Percentiles rank a stretch among this genome's conserved stretches.
phyloP scores from a whole-genome alignment of 2,888 invertebrate genomes.

The Diadromus collaris region DNA sequence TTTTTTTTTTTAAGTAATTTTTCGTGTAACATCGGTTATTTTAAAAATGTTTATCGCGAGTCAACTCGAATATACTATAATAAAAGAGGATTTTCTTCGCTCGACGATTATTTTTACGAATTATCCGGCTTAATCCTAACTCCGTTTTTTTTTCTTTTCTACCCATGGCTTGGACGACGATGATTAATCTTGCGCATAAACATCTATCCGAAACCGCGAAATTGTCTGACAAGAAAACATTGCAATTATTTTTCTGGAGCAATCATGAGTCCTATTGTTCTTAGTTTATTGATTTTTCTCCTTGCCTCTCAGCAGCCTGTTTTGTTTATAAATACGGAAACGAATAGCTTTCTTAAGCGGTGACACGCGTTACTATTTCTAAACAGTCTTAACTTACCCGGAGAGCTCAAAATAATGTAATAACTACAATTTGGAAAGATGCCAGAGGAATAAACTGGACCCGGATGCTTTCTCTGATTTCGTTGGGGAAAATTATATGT shows the following conservation, averaged over 20 bases:
- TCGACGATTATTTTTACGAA: not conserved
- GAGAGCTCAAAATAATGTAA: conserved; percentile 69
- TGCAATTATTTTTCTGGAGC: not conserved
- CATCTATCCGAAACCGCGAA: not conserved
- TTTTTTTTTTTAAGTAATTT: not conserved
- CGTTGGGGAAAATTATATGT: conserved; percentile 15
- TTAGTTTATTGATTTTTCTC: conserved; percentile 27
- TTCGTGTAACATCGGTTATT: not conserved
- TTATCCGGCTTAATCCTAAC: not conserved
- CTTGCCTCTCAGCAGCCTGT: not conserved
- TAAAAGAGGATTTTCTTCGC: not conserved
- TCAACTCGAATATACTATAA: not conserved
- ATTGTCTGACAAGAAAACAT: not conserved
- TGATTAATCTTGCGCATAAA: not conserved
- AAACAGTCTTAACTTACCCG: conserved; percentile 22
- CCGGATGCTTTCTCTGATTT: conserved; percentile 27
- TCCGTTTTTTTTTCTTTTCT: not conserved
- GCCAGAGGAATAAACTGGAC: conserved; percentile 66
- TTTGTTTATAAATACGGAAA: conserved; percentile 21
- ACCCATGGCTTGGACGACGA: not conserved
- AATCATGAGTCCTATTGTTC: conserved; percentile 1
- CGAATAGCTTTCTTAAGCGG: conserved; percentile 13
- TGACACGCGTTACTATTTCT: conserved; percentile 24
- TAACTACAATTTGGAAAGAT: conserved; percentile 69
- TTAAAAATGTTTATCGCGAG: not conserved